A percentile compares a stretch with the other conserved stretches of the same genome.
Evolutionary conservation across 1,140 invertebrate species (phyloP).

Genomic region (Acyrthosiphon pisum): DNA sequence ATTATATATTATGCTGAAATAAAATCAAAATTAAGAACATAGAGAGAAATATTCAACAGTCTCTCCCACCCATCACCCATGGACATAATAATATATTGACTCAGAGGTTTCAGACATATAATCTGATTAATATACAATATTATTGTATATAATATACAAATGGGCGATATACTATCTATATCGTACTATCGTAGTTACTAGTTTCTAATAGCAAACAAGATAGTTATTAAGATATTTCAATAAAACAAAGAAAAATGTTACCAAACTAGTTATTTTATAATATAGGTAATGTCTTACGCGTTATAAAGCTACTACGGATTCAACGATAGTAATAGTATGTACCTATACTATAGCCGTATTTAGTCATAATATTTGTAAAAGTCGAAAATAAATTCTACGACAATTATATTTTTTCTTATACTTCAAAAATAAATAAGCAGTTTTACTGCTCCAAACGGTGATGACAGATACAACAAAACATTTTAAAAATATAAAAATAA

Average conservation of each 20-base stretch:
- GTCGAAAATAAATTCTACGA: not conserved
- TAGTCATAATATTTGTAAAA: not conserved
- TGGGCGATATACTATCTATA: not conserved
- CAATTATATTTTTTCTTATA: not conserved
- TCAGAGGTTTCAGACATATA: not conserved
- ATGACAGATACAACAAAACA: no score
- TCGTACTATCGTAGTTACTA: no score
- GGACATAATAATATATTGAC: not conserved
- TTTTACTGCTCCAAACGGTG: no score
- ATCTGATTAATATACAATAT: no score
- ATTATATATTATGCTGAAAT: not conserved
- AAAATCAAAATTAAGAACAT: not conserved
- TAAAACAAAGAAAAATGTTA: not conserved
- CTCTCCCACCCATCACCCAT: no score
- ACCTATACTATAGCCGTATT: not conserved
- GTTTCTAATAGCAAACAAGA: not conserved
- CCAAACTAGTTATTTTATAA: not conserved
- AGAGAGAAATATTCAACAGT: not conserved
- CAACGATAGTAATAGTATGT: not conserved
- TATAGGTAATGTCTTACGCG: not conserved
- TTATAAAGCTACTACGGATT: not conserved
- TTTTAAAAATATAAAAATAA: no score
- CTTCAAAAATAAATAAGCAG: not conserved
- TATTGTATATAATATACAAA: not conserved
- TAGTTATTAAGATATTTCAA: conserved; percentile 5